Evolutionary conservation across 1,140 invertebrate genomes (phyloP).

Genomic region (Lordiphosa clarofinis): DNA sequence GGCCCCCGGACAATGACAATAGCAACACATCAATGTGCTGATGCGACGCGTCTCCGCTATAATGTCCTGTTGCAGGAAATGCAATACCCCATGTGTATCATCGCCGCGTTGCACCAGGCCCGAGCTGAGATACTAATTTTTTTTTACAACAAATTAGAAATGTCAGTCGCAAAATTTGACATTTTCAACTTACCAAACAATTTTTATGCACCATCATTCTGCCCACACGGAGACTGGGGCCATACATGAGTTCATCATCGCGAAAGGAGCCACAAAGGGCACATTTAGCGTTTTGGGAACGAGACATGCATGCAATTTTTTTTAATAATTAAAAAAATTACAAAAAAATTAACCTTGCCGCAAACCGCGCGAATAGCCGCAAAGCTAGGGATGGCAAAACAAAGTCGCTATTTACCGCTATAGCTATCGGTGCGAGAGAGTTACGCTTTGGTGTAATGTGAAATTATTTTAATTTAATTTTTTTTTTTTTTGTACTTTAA

Average conservation of each 20-base stretch:
- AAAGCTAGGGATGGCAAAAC: too few species aligned
- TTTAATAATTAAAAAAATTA: too few species aligned
- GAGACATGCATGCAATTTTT: too few species aligned
- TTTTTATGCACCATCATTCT: conserved; percentile 29
- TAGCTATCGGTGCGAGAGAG: too few species aligned
- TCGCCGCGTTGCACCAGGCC: conserved; percentile 34
- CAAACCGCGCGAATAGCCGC: too few species aligned
- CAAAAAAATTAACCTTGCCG: too few species aligned
- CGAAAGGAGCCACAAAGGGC: conserved; percentile 1
- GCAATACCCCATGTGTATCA: conserved; percentile 6
- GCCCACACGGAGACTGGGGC: neutral
- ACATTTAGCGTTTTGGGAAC: neutral
- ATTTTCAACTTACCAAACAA: conserved; percentile 34
- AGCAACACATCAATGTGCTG: conserved; percentile 16
- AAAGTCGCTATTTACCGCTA: too few species aligned
- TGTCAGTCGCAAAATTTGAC: too few species aligned
- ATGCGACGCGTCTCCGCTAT: conserved; percentile 16
- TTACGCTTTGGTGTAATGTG: too few species aligned
- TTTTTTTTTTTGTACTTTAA: too few species aligned
- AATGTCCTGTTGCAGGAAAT: conserved; percentile 36
- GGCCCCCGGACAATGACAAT: conserved; percentile 23
- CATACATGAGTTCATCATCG: neutral
- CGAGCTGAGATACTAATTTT: conserved; percentile 55
- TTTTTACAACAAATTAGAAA: neutral
- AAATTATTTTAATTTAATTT: too few species aligned